A percentile compares a stretch with the other conserved stretches of the same genome.
Conservation (phyloP, 1,140 invertebrate species). For the Aphelinus certus region DNA sequence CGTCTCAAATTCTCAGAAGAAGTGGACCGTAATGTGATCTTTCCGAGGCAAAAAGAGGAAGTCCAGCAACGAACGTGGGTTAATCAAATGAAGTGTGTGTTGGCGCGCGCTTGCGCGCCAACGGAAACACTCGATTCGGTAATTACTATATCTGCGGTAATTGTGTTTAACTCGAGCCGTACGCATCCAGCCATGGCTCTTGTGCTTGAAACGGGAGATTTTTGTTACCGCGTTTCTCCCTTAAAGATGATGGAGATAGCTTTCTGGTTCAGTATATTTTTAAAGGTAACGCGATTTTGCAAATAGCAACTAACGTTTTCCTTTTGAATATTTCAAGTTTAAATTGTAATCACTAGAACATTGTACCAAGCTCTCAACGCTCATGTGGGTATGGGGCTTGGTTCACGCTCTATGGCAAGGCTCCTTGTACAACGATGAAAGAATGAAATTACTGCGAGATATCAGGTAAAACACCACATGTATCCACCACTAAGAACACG, state of each 20-base stretch:
- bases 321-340: too few species aligned
- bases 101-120: constrained; percentile 7
- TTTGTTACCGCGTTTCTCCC: not conserved
- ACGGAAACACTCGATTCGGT: constrained; percentile 49
- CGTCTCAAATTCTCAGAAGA: constrained; percentile 3
- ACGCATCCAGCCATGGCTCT: constrained; percentile 30
- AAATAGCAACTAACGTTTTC: too few species aligned
- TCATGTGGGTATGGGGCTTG: too few species aligned
- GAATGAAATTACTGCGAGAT: too few species aligned
- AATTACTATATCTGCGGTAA: constrained; percentile 54
- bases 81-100: constrained; percentile 45
- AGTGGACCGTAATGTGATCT: not conserved
- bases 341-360: too few species aligned
- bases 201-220: constrained; percentile 14
- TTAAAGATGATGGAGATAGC: not conserved
- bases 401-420: too few species aligned
- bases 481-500: too few species aligned
- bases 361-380: too few species aligned
- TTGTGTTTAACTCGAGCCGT: constrained; percentile 43
- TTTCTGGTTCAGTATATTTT: not conserved
- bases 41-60: constrained; percentile 16
- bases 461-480: too few species aligned
- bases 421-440: too few species aligned
- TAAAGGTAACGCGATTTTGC: too few species aligned
- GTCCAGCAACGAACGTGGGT: constrained; percentile 34